Percentiles rank a stretch among this genome's conserved stretches.
These are phyloP conservation scores for Corythornis madagascariensis DNA, from an alignment of 2,113 vertebrate species.

Conservation along the genomic window DNA sequence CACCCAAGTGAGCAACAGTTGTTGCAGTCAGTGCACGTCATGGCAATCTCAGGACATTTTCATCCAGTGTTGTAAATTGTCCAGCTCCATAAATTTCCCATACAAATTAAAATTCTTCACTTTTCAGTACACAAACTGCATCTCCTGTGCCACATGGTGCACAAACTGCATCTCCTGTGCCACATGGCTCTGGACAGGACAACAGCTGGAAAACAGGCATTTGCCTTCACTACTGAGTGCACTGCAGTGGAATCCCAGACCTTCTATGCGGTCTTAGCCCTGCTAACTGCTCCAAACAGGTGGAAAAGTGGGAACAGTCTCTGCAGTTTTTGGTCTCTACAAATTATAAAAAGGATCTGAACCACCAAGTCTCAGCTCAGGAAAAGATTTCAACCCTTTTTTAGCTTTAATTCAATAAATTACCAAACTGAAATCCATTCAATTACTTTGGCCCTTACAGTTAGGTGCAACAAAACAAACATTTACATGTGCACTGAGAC, in stretches of 20 bases:
- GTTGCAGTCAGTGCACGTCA: not conserved
- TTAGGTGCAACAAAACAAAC: not conserved
- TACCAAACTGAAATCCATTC: not conserved
- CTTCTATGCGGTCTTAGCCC: not conserved
- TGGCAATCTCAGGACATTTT: not conserved
- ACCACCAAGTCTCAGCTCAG: not conserved
- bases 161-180: too few species aligned
- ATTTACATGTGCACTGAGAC: not conserved
- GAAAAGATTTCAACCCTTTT: not conserved
- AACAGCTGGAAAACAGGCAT: not conserved
- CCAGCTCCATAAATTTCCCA: not conserved
- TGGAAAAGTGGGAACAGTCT: not conserved
- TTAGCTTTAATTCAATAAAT: not conserved
- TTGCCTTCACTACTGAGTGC: not conserved
- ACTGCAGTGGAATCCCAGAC: not conserved
- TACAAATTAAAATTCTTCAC: not conserved
- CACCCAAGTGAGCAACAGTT: not conserved
- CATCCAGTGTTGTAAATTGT: not conserved
- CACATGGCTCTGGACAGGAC: not conserved
- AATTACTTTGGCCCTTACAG: not conserved
- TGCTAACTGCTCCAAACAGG: not conserved
- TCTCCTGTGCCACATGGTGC: rapidly evolving
- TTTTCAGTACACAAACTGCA: not conserved
- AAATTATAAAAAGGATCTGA: not conserved
- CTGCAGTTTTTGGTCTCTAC: not conserved